Evolutionary conservation across 2,113 vertebrate genomes (phyloP).

Genomic region (Grammomys surdaster): DNA sequence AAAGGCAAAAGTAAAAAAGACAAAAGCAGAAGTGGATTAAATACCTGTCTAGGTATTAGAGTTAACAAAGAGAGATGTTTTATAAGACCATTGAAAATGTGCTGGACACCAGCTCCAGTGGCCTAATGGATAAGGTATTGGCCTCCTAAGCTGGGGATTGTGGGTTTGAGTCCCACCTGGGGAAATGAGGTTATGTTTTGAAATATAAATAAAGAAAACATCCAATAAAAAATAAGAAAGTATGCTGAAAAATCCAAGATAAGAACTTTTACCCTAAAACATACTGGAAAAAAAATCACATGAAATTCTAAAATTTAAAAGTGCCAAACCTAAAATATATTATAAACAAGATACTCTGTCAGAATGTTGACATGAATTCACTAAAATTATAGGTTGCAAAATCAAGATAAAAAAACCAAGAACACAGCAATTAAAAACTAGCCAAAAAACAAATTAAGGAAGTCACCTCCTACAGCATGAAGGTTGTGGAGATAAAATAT

Average conservation of each 20-base stretch:
- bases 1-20: neutral
- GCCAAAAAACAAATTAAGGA: neutral
- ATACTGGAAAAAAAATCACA: neutral
- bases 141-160: slow-evolving; percentile 86
- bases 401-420: neutral
- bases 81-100: neutral
- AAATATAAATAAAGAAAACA: no score
- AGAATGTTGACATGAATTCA: neutral
- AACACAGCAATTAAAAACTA: neutral
- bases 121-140: slow-evolving; percentile 86
- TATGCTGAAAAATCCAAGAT: neutral
- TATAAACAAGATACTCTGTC: neutral
- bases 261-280: neutral
- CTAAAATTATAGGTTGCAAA: neutral
- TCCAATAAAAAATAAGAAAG: neutral
- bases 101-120: slow-evolving; percentile 78
- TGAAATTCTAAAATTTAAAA: slow-evolving; percentile 2
- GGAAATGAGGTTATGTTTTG: rapidly evolving
- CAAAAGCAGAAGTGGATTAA: neutral
- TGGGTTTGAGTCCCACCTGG: slow-evolving; percentile 79
- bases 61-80: neutral
- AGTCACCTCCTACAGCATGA: neutral
- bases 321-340: neutral
- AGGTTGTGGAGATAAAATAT: neutral
- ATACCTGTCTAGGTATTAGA: neutral